phyloP scores from a whole-genome alignment of 1,140 invertebrate genomes.

The Parasteatoda tepidariorum region DNA sequence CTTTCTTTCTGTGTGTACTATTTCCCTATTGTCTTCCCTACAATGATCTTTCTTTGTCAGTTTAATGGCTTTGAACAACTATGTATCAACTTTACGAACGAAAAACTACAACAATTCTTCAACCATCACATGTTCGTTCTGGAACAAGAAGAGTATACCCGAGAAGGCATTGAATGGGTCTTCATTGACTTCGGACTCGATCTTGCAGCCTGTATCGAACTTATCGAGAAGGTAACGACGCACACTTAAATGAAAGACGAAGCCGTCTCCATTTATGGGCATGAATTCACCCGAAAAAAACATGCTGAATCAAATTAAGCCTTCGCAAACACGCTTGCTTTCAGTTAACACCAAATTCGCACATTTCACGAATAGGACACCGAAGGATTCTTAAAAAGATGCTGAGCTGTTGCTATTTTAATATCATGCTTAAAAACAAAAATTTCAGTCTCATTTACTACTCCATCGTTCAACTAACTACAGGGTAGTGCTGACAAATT shows the following conservation, averaged over 20 bases:
- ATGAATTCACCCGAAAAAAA: too few species aligned
- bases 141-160: slow-evolving; percentile 73
- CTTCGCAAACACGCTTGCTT: not conserved
- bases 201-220: slow-evolving; percentile 90
- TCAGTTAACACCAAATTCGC: not conserved
- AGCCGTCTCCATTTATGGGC: too few species aligned
- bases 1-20: not conserved
- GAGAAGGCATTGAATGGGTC: slow-evolving; percentile 74
- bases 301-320: too few species aligned
- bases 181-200: slow-evolving; percentile 76
- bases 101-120: slow-evolving; percentile 78
- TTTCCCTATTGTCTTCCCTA: slow-evolving; percentile 25
- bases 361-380: not conserved
- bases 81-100: slow-evolving; percentile 82
- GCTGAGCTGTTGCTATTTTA: not conserved
- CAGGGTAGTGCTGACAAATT: too few species aligned
- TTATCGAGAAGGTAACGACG: slow-evolving; percentile 94
- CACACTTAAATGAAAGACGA: not conserved
- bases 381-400: not conserved
- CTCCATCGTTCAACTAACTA: too few species aligned
- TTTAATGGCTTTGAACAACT: slow-evolving; percentile 80
- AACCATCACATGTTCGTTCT: slow-evolving; percentile 76
- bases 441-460: not conserved
- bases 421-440: not conserved
- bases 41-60: slow-evolving; percentile 68